Evolutionary conservation across 2,888 invertebrate genomes (phyloP).

Genomic region (Drosophila hamatofila): DNA sequence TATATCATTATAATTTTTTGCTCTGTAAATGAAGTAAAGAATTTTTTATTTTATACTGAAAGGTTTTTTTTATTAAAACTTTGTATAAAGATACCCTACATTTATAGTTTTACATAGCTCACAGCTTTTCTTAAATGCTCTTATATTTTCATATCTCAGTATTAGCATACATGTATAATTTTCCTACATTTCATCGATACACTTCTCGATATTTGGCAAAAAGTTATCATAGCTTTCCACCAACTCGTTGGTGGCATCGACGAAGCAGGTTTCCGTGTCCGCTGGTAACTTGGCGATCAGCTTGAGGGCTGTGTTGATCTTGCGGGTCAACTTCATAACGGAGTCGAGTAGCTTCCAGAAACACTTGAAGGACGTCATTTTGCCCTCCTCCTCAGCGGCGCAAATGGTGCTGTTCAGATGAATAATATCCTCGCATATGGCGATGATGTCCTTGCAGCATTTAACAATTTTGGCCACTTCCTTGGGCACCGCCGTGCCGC

Average conservation of each 20-base stretch:
- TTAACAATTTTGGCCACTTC: constrained; percentile 42
- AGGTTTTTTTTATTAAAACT: no score
- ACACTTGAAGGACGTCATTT: constrained; percentile 12
- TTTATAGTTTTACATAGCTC: no score
- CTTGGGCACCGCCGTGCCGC: constrained; percentile 35
- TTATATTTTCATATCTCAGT: not conserved
- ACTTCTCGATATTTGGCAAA: constrained; percentile 18
- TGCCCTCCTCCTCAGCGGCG: constrained; percentile 2
- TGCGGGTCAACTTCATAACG: constrained; percentile 18
- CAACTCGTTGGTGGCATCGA: constrained; percentile 33
- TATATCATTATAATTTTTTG: no score
- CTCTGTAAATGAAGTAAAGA: no score
- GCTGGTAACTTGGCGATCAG: constrained; percentile 31
- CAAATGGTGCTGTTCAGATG: constrained; percentile 34
- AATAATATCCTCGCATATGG: constrained; percentile 34
- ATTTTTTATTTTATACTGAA: no score
- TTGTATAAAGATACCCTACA: no score
- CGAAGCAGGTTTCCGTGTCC: constrained; percentile 40
- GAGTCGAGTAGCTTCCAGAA: constrained; percentile 10
- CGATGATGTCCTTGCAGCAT: constrained; percentile 26
- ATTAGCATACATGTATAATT: no score
- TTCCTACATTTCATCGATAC: constrained; percentile 30
- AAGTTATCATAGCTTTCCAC: constrained; percentile 19
- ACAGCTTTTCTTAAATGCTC: not conserved
- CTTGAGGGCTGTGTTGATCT: constrained; percentile 16